Evolutionary conservation across 2,113 vertebrate genomes (phyloP), one percentile per base, ranked within the genome.

Genomic region (Chaetodon auriga): DNA sequence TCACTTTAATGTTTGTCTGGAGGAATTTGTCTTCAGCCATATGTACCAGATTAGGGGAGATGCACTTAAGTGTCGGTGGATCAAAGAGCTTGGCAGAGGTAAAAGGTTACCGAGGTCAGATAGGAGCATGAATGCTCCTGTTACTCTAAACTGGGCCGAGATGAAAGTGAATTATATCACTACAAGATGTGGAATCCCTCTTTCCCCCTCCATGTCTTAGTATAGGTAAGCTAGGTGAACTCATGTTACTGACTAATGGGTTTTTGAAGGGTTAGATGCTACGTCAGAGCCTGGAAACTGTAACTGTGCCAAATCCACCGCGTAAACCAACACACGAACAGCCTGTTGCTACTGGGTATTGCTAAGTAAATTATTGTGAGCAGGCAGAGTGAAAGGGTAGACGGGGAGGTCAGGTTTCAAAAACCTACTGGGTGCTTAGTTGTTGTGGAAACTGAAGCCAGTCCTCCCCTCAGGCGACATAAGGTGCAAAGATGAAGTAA

Each of bases 331-430:
- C n/a, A 58, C 71, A 30, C 64, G 63, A 48, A 46, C 30, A 68
- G 61, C 5, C 23, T 66, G 69, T 58, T 68, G 70, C 64, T 75
- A 38, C 19, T 25, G 61, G 54, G 69, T 49, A n/a, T 30, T 74
- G 78, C 82, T 74, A 78, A 65, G 51, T 76, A 25, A 75, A 73
- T 81, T 18, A 76, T 66, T 84, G 82, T 80, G 61, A 74, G 5
- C 70, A 19, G 46, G 71, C 51, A 19, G 35, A 71, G 72, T 66
- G 91, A 89, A 93, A 92, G 51, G 78, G 88, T 61, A 92, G 85
- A 91, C 4, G 71, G 23, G 30, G 51, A 76, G 43, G 51, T 92
- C 82, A 25, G 46, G 78, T 92, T 92, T 89, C 89, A 81, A 68
- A 63, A 30, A 61, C 58, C 71, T 51, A 23, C 73, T 79, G 41